Conservation (phyloP, 2,113 vertebrate species). For the Amphiprion percula region DNA sequence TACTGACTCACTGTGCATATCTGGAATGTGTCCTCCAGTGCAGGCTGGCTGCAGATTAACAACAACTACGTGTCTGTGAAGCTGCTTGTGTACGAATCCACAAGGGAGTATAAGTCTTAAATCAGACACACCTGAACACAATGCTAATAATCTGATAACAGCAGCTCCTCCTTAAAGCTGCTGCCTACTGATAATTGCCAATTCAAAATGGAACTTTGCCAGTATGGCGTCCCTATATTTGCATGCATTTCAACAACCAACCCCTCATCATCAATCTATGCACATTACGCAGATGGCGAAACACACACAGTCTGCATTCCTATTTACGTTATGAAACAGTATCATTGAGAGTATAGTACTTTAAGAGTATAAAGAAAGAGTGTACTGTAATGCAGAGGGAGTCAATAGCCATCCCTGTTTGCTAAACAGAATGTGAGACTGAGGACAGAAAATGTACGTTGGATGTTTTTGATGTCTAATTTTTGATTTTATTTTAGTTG, state of each 20-base stretch:
- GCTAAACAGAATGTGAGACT: not conserved
- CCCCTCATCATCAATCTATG: not conserved
- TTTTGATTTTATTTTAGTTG: too few relatives aligned
- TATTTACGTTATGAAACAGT: not conserved
- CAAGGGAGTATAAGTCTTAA: too few relatives aligned
- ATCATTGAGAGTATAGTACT: not conserved
- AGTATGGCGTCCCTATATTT: slow-evolving; percentile 1
- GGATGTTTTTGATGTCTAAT: too few relatives aligned
- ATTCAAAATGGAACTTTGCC: not conserved
- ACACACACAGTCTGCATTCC: not conserved
- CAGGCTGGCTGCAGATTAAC: too few relatives aligned
- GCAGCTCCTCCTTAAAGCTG: too few relatives aligned
- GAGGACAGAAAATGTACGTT: too few relatives aligned
- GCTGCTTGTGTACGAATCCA: too few relatives aligned
- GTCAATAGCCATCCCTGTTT: not conserved
- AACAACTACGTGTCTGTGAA: too few relatives aligned
- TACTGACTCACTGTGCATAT: too few relatives aligned
- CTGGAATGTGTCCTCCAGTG: too few relatives aligned
- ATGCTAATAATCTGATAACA: too few relatives aligned
- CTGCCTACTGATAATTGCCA: not conserved
- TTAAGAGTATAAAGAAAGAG: not conserved
- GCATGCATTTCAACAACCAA: not conserved
- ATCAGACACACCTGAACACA: too few relatives aligned
- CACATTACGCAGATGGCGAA: slow-evolving; percentile 14
- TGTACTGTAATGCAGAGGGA: not conserved